These are phyloP conservation scores for Eremobia ochroleuca DNA, from an alignment of 2,888 invertebrate species.

Conservation along the genomic window DNA sequence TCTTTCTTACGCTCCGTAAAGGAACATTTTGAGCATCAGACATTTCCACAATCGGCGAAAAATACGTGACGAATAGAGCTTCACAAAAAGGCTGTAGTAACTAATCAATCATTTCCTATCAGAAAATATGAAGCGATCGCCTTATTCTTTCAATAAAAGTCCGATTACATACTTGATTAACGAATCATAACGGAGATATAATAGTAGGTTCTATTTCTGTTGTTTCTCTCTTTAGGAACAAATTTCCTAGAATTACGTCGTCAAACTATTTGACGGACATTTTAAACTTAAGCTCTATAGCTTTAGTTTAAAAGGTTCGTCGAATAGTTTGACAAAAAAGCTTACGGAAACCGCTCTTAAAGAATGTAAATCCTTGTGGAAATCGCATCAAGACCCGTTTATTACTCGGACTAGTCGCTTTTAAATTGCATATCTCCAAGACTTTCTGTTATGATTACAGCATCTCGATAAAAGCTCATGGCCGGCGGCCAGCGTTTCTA, in stretches of 20 bases:
- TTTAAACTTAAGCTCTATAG: neutral
- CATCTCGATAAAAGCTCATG: slow-evolving; percentile 40
- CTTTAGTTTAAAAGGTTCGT: too few species aligned
- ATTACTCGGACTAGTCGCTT: neutral
- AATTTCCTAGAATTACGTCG: neutral
- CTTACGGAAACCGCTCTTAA: neutral
- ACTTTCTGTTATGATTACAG: slow-evolving; percentile 22
- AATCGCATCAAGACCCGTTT: slow-evolving; percentile 12
- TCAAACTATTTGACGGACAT: neutral
- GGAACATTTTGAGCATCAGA: slow-evolving; percentile 16
- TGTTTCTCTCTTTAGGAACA: neutral
- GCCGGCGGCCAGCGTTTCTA: slow-evolving; percentile 23
- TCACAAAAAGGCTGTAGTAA: slow-evolving; percentile 25
- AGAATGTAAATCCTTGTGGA: slow-evolving; percentile 3
- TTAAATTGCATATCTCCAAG: slow-evolving; percentile 42
- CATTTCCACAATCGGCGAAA: slow-evolving; percentile 32
- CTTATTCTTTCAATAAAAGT: slow-evolving; percentile 52
- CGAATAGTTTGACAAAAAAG: too few species aligned
- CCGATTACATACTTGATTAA: slow-evolving; percentile 59
- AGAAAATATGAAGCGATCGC: slow-evolving; percentile 47
- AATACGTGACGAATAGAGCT: slow-evolving; percentile 29
- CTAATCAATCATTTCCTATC: slow-evolving; percentile 57
- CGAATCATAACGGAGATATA: slow-evolving; percentile 28
- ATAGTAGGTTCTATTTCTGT: slow-evolving; percentile 15
- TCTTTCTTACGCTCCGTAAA: neutral